phyloP scores from a whole-genome alignment of 2,113 vertebrate genomes.

The Ahaetulla prasina region DNA sequence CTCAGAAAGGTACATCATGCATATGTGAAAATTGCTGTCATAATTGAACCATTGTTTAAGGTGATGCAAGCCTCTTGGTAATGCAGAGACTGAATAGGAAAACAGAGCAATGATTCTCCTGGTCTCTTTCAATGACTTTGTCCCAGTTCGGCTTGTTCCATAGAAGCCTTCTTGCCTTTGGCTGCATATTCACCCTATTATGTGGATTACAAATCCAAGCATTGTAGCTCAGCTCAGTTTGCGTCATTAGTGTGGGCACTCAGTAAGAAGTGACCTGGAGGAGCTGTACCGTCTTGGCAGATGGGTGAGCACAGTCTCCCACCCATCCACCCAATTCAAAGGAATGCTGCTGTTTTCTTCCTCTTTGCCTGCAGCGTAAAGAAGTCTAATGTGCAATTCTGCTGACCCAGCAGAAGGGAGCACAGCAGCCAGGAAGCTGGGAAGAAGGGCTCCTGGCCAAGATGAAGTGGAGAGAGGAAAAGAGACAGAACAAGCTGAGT shows the following conservation, averaged over 20 bases:
- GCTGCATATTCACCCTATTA: conserved; percentile 1
- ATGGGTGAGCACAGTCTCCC: conserved; percentile 1
- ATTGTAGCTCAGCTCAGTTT: background rate
- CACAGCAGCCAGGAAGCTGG: background rate
- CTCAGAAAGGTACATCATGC: background rate
- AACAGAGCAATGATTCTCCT: background rate
- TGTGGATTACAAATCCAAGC: conserved; percentile 13
- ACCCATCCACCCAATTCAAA: background rate
- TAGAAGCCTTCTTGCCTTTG: conserved; percentile 6
- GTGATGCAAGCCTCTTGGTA: background rate
- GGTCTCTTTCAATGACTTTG: background rate
- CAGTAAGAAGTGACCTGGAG: background rate
- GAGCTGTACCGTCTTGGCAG: background rate
- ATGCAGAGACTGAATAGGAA: background rate
- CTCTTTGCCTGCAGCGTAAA: background rate
- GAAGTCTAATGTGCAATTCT: background rate
- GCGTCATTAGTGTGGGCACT: conserved; percentile 13
- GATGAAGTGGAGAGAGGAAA: background rate
- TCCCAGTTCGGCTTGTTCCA: background rate
- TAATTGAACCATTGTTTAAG: background rate
- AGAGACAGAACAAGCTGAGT: background rate
- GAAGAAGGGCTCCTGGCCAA: background rate
- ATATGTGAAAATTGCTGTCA: background rate
- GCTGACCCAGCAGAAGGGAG: background rate
- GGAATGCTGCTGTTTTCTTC: background rate